Evolutionary conservation across 2,888 invertebrate genomes (phyloP), one percentile per base, ranked within the genome.

Genomic region (Catocala fraxini): DNA sequence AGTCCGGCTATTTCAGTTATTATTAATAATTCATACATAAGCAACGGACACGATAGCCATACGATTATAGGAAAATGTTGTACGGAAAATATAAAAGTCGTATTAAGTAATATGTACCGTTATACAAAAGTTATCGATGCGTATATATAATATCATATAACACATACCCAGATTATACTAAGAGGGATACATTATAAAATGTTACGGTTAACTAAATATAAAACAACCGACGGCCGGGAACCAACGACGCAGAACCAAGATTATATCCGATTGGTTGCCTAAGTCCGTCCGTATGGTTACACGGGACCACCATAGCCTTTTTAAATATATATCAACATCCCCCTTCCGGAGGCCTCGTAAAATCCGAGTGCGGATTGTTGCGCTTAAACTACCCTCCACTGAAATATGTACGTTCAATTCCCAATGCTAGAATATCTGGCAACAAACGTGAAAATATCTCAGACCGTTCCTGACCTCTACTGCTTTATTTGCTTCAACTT

Each of bases 361-460:
- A 86, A 84, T 84, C 81, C 80, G 71, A 79, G 79, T 79, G 74
- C 58, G 79, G 79, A 83, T 85, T 83, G 83, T 83, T 79, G 76
- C 75, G 75, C 73, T 75, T 80, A 73, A 79, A 83, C 77, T 77
- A 77, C 74, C 71, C 70, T 52, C 56, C 75, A 74, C 75, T 86
- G 74, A 85, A 86, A 83, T 81, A 88, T 87, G 76, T 75, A 85
- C 75, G 73, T 66, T 68, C 77, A 76, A 81, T 83, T 74, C 73
- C 70, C 70, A 69, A 71, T 68, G 69, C 69, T 64, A 75, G 73
- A 75, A 73, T 77, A 78, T 73, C 64, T 65, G 60, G 68, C 65
- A 65, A 58, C 63, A 59, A 66, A 75, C 68, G 73, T 73, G 74
- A 78, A 80, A 75, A 77, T 79, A 79, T 82, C 68, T 70, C 63